Conservation (phyloP, 2,113 vertebrate species). For the Melanerpes formicivorus region DNA sequence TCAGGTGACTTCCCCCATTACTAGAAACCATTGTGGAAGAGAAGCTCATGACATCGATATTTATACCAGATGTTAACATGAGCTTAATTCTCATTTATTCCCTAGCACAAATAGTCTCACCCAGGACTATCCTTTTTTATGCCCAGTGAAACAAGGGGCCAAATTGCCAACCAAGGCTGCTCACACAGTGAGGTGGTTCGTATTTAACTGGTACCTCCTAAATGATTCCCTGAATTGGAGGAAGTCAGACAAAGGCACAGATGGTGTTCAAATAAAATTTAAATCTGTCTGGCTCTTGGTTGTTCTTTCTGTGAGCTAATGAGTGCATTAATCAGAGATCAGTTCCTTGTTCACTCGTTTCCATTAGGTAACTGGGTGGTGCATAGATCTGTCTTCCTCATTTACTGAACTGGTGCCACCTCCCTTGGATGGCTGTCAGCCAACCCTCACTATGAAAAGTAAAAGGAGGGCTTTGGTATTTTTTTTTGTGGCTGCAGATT, state of each 20-base stretch:
- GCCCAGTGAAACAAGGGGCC: background rate
- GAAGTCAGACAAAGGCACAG: background rate
- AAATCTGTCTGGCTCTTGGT: background rate
- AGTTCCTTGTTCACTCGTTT: background rate
- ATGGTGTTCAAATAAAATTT: background rate
- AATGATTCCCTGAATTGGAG: background rate
- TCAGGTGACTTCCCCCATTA: background rate
- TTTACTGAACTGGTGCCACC: background rate
- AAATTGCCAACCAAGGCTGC: accelerated
- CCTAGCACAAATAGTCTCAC: background rate
- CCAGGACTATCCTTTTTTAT: background rate
- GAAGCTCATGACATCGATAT: background rate
- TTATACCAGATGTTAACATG: background rate
- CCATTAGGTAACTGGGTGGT: background rate
- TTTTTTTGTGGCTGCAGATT: background rate
- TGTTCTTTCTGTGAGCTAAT: background rate
- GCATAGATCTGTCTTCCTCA: background rate
- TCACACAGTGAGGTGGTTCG: background rate
- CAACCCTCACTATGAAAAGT: background rate
- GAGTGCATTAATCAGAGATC: background rate
- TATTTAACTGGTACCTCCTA: background rate
- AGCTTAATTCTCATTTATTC: background rate
- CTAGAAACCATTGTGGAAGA: background rate
- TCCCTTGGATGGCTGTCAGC: background rate
- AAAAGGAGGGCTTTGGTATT: background rate